Evolutionary conservation across 2,888 invertebrate species (phyloP).

Genomic region (Caradrina kadenii): DNA sequence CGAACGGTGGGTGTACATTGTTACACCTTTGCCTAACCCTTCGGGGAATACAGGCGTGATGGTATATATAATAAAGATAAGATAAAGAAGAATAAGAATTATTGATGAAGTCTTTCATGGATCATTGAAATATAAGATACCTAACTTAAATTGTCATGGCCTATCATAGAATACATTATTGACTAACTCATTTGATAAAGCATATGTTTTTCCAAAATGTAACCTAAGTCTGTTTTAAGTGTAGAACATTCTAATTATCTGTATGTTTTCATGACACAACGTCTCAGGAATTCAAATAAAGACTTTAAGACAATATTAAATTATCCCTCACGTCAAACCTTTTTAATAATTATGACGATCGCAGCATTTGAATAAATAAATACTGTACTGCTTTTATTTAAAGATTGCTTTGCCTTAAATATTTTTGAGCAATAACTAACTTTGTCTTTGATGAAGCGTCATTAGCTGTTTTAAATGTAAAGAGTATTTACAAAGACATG

Average conservation of each 20-base stretch:
- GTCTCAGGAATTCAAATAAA: slow-evolving; percentile 68
- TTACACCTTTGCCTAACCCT: too few relatives aligned
- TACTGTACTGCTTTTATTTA: slow-evolving; percentile 11
- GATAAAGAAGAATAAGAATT: too few relatives aligned
- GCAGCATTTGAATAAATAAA: slow-evolving; percentile 15
- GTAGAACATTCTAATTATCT: neutral
- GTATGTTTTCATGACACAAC: slow-evolving; percentile 41
- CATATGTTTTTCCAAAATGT: too few relatives aligned
- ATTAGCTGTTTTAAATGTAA: slow-evolving; percentile 7
- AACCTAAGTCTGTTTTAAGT: neutral
- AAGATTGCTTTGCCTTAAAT: neutral
- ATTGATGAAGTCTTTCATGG: too few relatives aligned
- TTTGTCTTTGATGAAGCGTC: slow-evolving; percentile 15
- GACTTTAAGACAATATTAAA: slow-evolving; percentile 54
- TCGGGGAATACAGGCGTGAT: too few relatives aligned
- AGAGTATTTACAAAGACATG: slow-evolving; percentile 8
- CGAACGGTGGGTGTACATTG: too few relatives aligned
- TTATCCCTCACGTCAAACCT: slow-evolving; percentile 39
- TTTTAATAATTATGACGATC: slow-evolving; percentile 48
- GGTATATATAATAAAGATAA: too few relatives aligned
- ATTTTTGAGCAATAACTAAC: neutral
- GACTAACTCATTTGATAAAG: too few relatives aligned
- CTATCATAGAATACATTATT: too few relatives aligned
- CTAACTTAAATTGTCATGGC: too few relatives aligned
- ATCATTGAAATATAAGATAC: too few relatives aligned